Evolutionary conservation across 2,113 vertebrate species (phyloP), one percentile per base, ranked within the genome.

Genomic region (Eulacestoma nigropectus): DNA sequence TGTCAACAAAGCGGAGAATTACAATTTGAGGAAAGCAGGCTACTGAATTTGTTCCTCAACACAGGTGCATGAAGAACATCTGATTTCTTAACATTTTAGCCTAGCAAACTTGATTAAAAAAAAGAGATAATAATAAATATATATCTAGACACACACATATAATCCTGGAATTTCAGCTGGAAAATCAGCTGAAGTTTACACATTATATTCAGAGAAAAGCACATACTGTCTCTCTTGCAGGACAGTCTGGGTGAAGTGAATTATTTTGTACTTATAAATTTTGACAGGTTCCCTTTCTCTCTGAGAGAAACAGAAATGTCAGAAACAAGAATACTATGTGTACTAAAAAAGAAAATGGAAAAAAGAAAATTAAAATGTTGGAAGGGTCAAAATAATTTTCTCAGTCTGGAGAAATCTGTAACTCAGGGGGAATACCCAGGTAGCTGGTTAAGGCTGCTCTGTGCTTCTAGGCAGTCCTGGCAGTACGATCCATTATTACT

Each of bases 131-230:
- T 17, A 13, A 47, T 8, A 32, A 10, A 37, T 11, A 42, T 25
- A 5, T 42, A 15, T 17, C 2, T 29, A 82, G 7, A 21, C 4
- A 18, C 9, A 23, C 1, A 11, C 4, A 26, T 11, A 20, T 3
- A 68, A n/a, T n/a, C n/a, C n/a, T n/a, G n/a, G n/a, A n/a, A n/a
- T n/a, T n/a, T n/a, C n/a, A 72, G 7, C 32, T 67, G 53, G 55
- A 87, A 94, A 74, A 63, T 39, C 37, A 77, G 22, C 25, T 78
- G 47, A 42, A 74, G 44, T 52, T 33, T 56, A 10, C 21, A 29
- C 0, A 1, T 37, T 53, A 27, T 22, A 70, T 62, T 80, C 39
- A 52, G 50, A 83, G 47, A 29, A 60, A 90, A 69, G 23, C 17
- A 16, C 6, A 6, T 33, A 2, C 4, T 53, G 2, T 73, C 12